Percentiles rank a stretch among this genome's conserved stretches.
phyloP scores from a whole-genome alignment of 2,888 invertebrate genomes.

The Oasisia sp. region DNA sequence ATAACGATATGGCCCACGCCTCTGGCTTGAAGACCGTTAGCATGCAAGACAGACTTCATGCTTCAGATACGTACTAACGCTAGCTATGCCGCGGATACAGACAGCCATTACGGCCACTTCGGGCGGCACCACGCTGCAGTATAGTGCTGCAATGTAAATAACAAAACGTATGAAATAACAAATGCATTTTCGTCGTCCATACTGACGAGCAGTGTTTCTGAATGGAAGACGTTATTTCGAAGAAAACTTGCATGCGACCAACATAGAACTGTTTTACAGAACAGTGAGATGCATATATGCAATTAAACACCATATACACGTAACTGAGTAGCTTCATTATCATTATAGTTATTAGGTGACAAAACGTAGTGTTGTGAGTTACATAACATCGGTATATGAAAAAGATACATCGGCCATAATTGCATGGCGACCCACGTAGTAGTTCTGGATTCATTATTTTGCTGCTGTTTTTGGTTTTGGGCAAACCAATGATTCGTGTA shows the following conservation, averaged over 20 bases:
- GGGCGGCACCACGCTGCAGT: not conserved
- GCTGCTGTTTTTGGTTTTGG: not conserved
- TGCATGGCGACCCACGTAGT: not conserved
- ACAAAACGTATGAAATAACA: not conserved
- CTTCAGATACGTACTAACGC: slow-evolving; percentile 8
- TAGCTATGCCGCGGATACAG: not conserved
- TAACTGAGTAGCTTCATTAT: not conserved
- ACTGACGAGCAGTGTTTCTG: not conserved
- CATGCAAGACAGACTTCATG: slow-evolving; percentile 17
- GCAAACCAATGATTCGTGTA: not conserved
- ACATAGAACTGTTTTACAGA: not conserved
- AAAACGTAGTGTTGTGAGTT: not conserved
- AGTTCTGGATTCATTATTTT: not conserved
- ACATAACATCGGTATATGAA: not conserved
- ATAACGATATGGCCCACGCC: not conserved
- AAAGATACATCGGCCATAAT: not conserved
- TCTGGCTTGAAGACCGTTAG: not conserved
- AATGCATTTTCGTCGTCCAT: not conserved
- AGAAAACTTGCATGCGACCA: not conserved
- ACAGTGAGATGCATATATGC: not conserved
- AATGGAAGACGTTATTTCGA: not conserved
- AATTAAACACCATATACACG: not conserved
- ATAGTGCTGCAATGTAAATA: not conserved
- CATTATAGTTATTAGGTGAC: not conserved
- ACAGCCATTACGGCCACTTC: not conserved